Base-by-base conservation (phyloP, 2,797 vertebrate species). In the Heteromormyrus szaboi region DNA sequence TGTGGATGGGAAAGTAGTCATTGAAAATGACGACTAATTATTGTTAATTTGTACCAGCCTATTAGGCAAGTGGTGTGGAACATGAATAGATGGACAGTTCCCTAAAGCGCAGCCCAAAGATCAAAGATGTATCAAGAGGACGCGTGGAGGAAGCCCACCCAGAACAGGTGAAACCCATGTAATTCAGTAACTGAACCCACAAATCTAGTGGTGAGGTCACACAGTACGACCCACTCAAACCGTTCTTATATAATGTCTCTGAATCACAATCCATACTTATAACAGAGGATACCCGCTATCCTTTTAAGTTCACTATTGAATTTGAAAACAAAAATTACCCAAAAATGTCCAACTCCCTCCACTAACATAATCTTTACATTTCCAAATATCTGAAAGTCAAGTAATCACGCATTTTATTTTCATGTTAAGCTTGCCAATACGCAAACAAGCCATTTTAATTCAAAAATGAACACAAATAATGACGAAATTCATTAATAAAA, bases 401-500 rank as follows among this genome's bases (percentile, higher is more conserved):
- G 68, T 14, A 76, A 76, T 5, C 68, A 81, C 8, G 0, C 37
- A 46, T 46, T 46, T 46, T 9, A 62, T 22, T 22, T 46, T 46
- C 76, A 46, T 81, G 41, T 81, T 81, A 44, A 79, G 76, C 19
- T 81, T 81, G 76, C 76, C 7, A 33, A 81, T 44, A 22, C 46
- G 76, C 41, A 81, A 81, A 81, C 41, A 81, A 81, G 37, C 76
- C 41, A 81, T n/a, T 81, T 81, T 81, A 81, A 81, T 81, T 14
- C 37, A 81, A 81, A 81, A 22, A 81, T 46, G 0, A 72, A 72
- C 33, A 46, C 17, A 76, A 14, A 17, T 25, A 11, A 37, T 12
- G 11, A 79, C 4, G 41, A 76, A 76, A 76, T 81, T 46, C 7
- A 72, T 37, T 72, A 72, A 72, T 44, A 9, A 81, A 53, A 25